Percentiles rank a stretch among this genome's conserved stretches.
Conservation (phyloP, 2,113 vertebrate genomes). For the Mastomys coucha region DNA sequence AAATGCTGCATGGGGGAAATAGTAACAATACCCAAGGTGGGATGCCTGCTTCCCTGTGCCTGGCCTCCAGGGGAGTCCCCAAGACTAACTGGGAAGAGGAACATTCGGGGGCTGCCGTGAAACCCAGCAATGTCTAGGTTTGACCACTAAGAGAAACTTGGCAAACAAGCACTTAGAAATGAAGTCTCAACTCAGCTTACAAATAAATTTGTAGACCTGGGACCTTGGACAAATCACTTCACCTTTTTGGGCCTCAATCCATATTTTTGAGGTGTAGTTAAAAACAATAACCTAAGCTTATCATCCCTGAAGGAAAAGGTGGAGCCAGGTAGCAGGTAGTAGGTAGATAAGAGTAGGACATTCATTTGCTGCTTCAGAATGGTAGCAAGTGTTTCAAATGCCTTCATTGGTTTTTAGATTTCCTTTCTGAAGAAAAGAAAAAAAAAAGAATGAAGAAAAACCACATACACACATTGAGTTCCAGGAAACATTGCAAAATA, state of each 20-base stretch:
- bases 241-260: not conserved
- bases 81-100: not conserved
- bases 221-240: not conserved
- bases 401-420: not conserved
- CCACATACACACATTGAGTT: not conserved
- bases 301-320: not conserved
- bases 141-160: not conserved
- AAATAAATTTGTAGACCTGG: not conserved
- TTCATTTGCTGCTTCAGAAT: not conserved
- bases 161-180: not conserved
- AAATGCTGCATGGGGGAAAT: not conserved
- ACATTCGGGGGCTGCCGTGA: not conserved
- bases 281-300: not conserved
- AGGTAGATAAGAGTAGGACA: not conserved
- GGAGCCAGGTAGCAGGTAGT: not conserved
- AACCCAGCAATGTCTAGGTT: not conserved
- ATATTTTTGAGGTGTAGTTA: not conserved
- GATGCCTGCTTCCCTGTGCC: not conserved
- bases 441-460: slow-evolving; percentile 14
- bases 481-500: slow-evolving; percentile 64
- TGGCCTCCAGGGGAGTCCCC: not conserved
- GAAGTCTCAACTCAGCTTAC: not conserved
- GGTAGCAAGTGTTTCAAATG: not conserved
- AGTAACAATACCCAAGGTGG: no score
- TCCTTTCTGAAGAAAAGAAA: not conserved